Base-by-base conservation (phyloP, 2,888 invertebrate genomes). In the Drosophila quinaria region DNA sequence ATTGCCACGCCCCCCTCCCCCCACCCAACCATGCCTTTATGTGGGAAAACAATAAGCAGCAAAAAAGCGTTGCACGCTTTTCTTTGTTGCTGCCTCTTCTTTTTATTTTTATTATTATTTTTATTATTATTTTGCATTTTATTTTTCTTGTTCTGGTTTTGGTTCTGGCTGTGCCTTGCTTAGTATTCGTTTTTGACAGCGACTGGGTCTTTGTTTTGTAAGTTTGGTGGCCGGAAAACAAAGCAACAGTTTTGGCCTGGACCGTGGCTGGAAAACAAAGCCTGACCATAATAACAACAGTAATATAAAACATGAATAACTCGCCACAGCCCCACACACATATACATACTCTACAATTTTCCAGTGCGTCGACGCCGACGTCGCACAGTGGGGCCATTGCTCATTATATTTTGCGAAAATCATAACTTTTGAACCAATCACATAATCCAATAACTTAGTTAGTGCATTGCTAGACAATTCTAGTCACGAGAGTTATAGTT, bases 231-330 rank as follows among this genome's bases (percentile, higher is more conserved):
- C 49, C 65, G 50, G 65, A 77, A 75, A 56, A 76, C 85, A 83
- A 83, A 77, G 85, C 80, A 82, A 83, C 85, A 85, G 85, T 82
- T 82, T 80, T 68, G 69, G 79, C 71, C 70, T 54, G 68, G 64
- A 56, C 69, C 70, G 61, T 56, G 77, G 54, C 68, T 63, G 65
- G 35, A 61, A 61, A 70, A 80, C 85, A 78, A 80, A 70, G 82
- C 19, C 39, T 50, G 61, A 58, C 46, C 70, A 81, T 70, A 78
- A 78, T 70, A 82, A 69, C 65, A 70, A 80, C 74, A 74, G 78
- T 78, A 81, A 81, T 71, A 65, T 19, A 39, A 47, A 52, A 59
- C 52, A 52, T 46, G 39, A 39, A 63, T 46, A 59, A 33, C 31
- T 3, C 46, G 22, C 22, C 35, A n/a, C 13, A 11, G n/a, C 15